Base-by-base conservation (phyloP, 2,888 invertebrate species). In the Molanna angustata region DNA sequence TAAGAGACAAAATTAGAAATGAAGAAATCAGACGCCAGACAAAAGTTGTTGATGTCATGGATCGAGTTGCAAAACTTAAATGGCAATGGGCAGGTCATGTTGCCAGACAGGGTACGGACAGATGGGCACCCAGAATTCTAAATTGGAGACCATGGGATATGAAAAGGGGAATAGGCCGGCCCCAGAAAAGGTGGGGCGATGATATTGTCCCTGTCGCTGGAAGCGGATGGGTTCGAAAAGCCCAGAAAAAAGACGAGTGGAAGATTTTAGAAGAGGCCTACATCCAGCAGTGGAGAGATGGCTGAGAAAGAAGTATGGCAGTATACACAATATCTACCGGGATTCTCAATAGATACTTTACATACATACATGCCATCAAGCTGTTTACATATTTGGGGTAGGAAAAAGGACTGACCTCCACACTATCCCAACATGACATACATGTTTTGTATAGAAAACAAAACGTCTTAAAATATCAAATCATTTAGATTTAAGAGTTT, bases 1-100 rank as follows among this genome's bases (percentile, higher is more conserved):
- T 49, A 9, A 40, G 54, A 27, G 55, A 40, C 27, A 56, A 40
- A 49, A 13, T 31, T 18, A 49, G 19, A 42, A 56, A 56, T 35
- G 33, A 49, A 51, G 49, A 49, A 33, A 50, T 56, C 22, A 37
- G 49, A 18, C 19, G 46, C 27, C 35, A 16, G 18, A 50, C 48
- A 21, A 41, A 22, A 27, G 35, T 49, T 11, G 19, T 9, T n/a
- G 48, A 52, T 16, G 18, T 49, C 2, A 41, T 20, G 11, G 21
- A 22, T n/a, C 27, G 19, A 3, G 14, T 49, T 3, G 27, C 27
- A 14, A 40, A 41, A 11, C 7, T 49, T 19, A 52, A 52, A 41
- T 52, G 48, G 39, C 39, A 39, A 39, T 14, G 39, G 39, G 39
- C 16, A 14, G 39, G 39, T 39, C 39, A 39, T 18, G 39, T 39